Percentiles rank a stretch among this genome's conserved stretches.
Conservation (phyloP, 2,113 vertebrate genomes). For the Verasper variegatus region DNA sequence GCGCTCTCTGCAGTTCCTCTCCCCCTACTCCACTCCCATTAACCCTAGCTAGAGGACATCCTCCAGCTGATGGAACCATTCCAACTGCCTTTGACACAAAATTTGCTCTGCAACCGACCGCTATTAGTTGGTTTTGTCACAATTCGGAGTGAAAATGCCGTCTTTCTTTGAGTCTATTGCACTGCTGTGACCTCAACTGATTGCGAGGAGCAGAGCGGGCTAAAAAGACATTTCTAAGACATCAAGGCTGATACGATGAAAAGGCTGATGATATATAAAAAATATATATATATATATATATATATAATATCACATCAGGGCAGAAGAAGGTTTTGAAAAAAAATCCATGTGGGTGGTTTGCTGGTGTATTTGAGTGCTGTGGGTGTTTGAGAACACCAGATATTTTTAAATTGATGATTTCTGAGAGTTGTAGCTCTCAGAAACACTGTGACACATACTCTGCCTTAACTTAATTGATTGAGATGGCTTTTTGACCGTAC, state of each 20-base stretch:
- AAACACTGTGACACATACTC: constrained; percentile 3
- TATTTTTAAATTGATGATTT: constrained; percentile 42
- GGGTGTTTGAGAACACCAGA: constrained; percentile 37
- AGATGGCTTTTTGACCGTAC: constrained; percentile 15
- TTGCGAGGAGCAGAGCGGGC: constrained; percentile 57
- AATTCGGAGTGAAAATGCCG: constrained; percentile 67
- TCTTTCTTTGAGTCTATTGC: constrained; percentile 69
- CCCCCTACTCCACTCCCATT: constrained; percentile 79
- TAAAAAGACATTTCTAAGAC: constrained; percentile 70
- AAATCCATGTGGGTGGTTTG: constrained; percentile 22
- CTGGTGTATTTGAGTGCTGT: constrained; percentile 32
- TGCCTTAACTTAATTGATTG: constrained; percentile 21
- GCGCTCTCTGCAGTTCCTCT: constrained; percentile 52
- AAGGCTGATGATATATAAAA: constrained; percentile 4
- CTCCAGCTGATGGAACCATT: constrained; percentile 79
- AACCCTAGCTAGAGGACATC: constrained; percentile 80
- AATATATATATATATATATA: constrained; percentile 27
- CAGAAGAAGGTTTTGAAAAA: constrained; percentile 24
- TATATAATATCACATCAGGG: constrained; percentile 21
- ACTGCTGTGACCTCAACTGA: constrained; percentile 74
- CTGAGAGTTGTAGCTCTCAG: constrained; percentile 6
- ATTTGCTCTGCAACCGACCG: constrained; percentile 72
- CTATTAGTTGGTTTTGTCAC: constrained; percentile 77
- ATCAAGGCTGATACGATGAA: constrained; percentile 46
- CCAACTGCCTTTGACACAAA: constrained; percentile 78